These are phyloP conservation scores for Vulpes vulpes DNA, from an alignment of 2,113 vertebrate genomes.

Conservation along the genomic window DNA sequence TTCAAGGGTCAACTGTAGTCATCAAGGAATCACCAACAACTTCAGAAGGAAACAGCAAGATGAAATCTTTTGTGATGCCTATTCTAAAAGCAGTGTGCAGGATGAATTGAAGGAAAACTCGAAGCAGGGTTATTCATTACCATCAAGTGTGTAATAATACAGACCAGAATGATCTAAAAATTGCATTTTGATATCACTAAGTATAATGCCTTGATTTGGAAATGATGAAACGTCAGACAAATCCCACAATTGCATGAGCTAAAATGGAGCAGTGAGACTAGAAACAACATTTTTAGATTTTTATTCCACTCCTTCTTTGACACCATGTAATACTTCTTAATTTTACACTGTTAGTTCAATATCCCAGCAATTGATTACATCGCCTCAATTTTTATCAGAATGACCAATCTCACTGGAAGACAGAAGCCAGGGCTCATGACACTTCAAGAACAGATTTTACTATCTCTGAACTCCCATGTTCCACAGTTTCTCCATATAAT, in stretches of 20 bases:
- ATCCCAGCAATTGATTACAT: background rate
- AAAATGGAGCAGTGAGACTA: background rate
- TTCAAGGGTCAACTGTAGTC: background rate
- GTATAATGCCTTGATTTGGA: background rate
- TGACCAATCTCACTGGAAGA: background rate
- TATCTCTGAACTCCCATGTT: background rate
- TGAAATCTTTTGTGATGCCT: background rate
- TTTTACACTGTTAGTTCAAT: background rate
- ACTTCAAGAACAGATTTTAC: background rate
- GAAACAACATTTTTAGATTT: conserved; percentile 7
- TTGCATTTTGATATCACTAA: background rate
- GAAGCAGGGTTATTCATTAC: background rate
- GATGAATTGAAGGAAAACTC: background rate
- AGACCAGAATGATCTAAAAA: background rate
- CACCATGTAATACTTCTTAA: background rate
- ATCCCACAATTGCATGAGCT: background rate
- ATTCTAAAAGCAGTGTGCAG: background rate
- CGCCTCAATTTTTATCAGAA: background rate
- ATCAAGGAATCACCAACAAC: background rate
- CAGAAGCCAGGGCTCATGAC: background rate
- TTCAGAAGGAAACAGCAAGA: background rate
- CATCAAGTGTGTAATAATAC: background rate
- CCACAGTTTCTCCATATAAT: background rate
- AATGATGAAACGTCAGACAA: background rate
- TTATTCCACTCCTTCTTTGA: background rate